Percentiles rank a stretch among this genome's conserved stretches.
These are phyloP conservation scores for Cydia pomonella DNA, from an alignment of 1,140 invertebrate genomes.

Conservation along the genomic window DNA sequence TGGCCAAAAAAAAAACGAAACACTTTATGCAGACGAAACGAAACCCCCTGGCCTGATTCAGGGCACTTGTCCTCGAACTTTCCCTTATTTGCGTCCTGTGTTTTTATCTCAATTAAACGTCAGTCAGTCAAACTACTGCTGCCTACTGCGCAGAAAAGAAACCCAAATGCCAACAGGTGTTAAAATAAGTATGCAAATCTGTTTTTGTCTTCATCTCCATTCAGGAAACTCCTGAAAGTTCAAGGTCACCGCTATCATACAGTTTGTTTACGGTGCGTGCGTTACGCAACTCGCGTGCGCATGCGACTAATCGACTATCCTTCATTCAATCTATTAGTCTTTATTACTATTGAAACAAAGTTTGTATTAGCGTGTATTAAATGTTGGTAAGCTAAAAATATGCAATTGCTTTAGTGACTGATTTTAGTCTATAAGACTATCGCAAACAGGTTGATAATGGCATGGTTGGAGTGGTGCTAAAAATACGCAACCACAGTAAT, in stretches of 20 bases:
- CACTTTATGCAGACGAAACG: too few relatives aligned
- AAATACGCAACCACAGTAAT: conserved; percentile 28
- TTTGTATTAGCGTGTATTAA: background rate
- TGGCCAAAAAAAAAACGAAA: too few relatives aligned
- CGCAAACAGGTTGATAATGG: background rate
- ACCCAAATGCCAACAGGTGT: background rate
- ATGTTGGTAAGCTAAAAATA: background rate
- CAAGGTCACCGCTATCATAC: conserved; percentile 24
- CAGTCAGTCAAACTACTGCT: too few relatives aligned
- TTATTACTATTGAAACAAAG: background rate
- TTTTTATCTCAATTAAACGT: too few relatives aligned
- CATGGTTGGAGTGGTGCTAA: background rate
- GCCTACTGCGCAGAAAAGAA: too few relatives aligned
- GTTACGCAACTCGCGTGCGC: conserved; percentile 26
- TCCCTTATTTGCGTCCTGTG: too few relatives aligned
- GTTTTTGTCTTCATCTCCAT: background rate
- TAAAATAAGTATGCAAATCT: background rate
- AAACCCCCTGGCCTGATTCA: too few relatives aligned
- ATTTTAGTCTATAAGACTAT: background rate
- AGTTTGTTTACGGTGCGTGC: conserved; percentile 30
- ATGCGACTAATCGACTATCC: background rate
- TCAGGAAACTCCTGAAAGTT: conserved; percentile 11
- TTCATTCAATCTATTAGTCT: background rate
- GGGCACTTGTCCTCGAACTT: too few relatives aligned
- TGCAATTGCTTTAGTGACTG: background rate